These are phyloP conservation scores for Parotocinclus haroldoi DNA, from an alignment of 2,797 vertebrate species.

Conservation along the genomic window DNA sequence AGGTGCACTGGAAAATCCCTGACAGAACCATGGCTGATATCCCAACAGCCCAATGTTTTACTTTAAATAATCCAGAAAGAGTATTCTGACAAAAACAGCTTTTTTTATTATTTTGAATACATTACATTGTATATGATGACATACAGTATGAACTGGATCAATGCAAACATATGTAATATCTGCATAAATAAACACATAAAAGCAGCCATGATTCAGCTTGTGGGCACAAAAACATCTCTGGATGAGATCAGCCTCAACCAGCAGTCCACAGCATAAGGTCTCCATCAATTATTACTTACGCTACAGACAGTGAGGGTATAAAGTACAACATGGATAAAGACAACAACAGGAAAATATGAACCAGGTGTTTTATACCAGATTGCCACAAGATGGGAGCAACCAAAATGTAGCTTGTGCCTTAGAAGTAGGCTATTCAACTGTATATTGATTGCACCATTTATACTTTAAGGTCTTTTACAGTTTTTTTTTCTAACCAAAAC, in stretches of 20 bases:
- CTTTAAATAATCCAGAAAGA: not conserved
- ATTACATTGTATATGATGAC: no score
- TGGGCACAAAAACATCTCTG: constrained; percentile 48
- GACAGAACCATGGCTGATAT: not conserved
- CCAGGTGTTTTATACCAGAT: no score
- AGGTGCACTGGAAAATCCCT: not conserved
- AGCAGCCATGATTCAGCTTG: constrained; percentile 40
- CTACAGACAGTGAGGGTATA: constrained; percentile 27
- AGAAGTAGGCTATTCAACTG: no score
- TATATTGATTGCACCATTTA: no score
- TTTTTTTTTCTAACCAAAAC: no score
- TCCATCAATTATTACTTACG: constrained; percentile 48
- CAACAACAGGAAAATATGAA: not conserved
- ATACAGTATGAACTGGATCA: not conserved
- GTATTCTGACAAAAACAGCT: not conserved
- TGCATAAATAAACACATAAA: constrained; percentile 5
- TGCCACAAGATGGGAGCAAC: no score
- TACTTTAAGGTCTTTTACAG: no score
- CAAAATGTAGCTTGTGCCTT: no score
- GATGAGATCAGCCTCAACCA: constrained; percentile 29
- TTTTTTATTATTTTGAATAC: no score
- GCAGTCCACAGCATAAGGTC: constrained; percentile 32
- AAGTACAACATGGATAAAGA: constrained; percentile 6
- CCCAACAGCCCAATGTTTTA: not conserved
- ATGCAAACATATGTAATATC: constrained; percentile 1